Base-by-base conservation (phyloP, 30 jellyfish, hydroid and myxozoan genomes). In the Phacellophora camtschatica region DNA sequence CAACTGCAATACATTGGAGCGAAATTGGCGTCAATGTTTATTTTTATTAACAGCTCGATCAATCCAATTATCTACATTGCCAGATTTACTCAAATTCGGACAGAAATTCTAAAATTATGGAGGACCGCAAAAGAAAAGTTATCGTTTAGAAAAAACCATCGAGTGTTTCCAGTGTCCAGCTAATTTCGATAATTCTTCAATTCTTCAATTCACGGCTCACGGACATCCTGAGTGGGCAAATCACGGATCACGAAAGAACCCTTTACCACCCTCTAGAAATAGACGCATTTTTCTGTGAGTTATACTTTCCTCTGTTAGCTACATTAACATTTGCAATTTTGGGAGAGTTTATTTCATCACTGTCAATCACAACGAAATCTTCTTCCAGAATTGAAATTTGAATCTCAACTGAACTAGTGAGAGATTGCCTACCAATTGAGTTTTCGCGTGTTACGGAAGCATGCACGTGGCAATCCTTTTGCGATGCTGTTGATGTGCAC, bases 311-410 rank as follows among this genome's bases (percentile, higher is more conserved):
- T 6, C 20, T 62, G 13, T 8, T 43, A 71, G 65, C 50, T n/a
- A n/a, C n/a, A n/a, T n/a, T n/a, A 57, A 22, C 71, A 22, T 13
- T 57, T 22, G 36, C 71, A 57, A n/a, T 57, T 2, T 46, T 23
- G 29, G 61, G 20, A 16, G n/a, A 28, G 28, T 16, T 46, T 0
- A 46, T 9, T 46, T 46, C 61, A 28, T 46, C 20, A 32, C 84
- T 50, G 0, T 80, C 91, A 23, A 80, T 80, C 0, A 80, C 91
- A 39, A 80, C 91, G 53, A 80, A 80, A 4, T 80, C 91, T 50
- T 65, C 91, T 59, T 80, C 91, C 48, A 35, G 39, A 36, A 80
- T 53, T 33, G 91, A 23, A n/a, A 25, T 58, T 22, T 51, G 84
- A n/a, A 80, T 66, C 46, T 80, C 91, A 2, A 80, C 34, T 29